phyloP scores from a whole-genome alignment of 2,888 invertebrate species.

The Oegoconia quadripuncta region DNA sequence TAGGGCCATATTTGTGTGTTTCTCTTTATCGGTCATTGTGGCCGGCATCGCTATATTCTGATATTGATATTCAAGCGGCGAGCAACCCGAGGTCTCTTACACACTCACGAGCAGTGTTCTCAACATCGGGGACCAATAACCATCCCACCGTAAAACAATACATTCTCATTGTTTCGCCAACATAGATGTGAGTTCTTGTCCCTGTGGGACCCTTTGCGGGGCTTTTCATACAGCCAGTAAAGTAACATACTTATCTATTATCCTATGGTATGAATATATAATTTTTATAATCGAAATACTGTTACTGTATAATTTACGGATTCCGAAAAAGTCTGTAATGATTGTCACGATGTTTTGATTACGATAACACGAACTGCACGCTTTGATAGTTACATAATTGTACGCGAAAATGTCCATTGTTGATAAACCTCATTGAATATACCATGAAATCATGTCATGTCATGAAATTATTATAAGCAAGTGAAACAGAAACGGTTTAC shows the following conservation, averaged over 20 bases:
- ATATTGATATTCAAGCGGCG: constrained; percentile 74
- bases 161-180: constrained; percentile 33
- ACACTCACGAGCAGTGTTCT: constrained; percentile 43
- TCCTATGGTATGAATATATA: neutral
- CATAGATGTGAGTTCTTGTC: constrained; percentile 21
- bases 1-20: constrained; percentile 71
- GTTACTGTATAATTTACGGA: constrained; percentile 2
- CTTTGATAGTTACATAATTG: constrained; percentile 54
- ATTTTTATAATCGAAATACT: neutral
- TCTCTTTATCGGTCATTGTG: constrained; percentile 73
- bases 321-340: constrained; percentile 15
- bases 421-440: constrained; percentile 50
- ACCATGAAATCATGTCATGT: constrained; percentile 65
- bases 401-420: constrained; percentile 44
- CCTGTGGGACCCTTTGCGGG: constrained; percentile 6
- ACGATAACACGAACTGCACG: constrained; percentile 43
- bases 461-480: constrained; percentile 62
- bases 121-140: constrained; percentile 53
- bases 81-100: constrained; percentile 58
- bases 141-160: constrained; percentile 40
- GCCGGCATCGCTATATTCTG: constrained; percentile 60
- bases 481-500: constrained; percentile 69
- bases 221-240: too few species aligned
- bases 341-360: constrained; percentile 30
- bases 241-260: too few species aligned